Percentiles rank a stretch among this genome's conserved stretches.
phyloP scores from a whole-genome alignment of 2,888 invertebrate species.

The Volucella inanis region DNA sequence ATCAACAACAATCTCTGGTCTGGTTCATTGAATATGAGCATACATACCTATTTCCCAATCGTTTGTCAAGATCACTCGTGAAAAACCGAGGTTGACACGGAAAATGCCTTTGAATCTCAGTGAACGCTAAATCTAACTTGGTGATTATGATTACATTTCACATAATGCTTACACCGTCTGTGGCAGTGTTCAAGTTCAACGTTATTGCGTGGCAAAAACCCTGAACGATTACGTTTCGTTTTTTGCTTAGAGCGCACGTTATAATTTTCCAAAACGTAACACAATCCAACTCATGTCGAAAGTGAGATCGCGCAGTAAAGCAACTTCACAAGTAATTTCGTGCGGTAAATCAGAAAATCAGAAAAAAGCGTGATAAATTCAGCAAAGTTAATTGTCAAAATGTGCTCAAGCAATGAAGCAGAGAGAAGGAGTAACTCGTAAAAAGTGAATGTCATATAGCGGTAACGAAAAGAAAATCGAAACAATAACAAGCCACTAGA shows the following conservation, averaged over 20 bases:
- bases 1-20: not conserved
- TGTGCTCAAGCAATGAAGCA: not conserved
- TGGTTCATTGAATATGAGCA: not conserved
- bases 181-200: conserved; percentile 67
- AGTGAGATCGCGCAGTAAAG: conserved; percentile 38
- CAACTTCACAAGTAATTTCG: conserved; percentile 41
- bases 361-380: conserved; percentile 66
- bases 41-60: conserved; percentile 11
- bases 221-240: conserved; percentile 38
- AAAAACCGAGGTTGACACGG: conserved; percentile 35
- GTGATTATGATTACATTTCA: conserved; percentile 52
- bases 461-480: conserved; percentile 35
- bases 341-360: conserved; percentile 48
- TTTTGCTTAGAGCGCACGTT: conserved; percentile 44
- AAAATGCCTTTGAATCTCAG: conserved; percentile 34
- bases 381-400: conserved; percentile 57
- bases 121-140: conserved; percentile 25
- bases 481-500: conserved; percentile 48
- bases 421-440: conserved; percentile 17
- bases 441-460: conserved; percentile 65
- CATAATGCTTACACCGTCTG: conserved; percentile 18
- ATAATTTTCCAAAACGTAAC: conserved; percentile 62
- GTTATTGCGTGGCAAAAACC: conserved; percentile 57
- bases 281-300: conserved; percentile 56
- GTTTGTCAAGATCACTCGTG: conserved; percentile 36